Evolutionary conservation across 2,888 invertebrate species (phyloP), one percentile per base, ranked within the genome.

Genomic region (Drosophila monieri): DNA sequence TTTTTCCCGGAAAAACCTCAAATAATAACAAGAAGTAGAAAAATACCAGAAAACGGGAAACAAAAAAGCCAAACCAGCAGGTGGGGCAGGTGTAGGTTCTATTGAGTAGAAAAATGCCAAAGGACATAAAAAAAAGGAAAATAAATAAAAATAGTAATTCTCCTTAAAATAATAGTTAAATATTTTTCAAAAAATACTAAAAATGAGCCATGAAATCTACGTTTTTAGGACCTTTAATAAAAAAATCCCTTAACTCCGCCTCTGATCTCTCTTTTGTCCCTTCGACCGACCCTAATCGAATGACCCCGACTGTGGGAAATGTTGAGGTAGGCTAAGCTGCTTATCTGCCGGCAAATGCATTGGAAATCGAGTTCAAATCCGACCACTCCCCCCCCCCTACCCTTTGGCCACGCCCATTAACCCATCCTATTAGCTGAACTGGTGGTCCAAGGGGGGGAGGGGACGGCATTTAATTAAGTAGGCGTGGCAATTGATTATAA

Each of bases 401-500:
- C 30, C 21, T 27, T 32, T 32, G 10, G 32, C 32, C 32, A 32
- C 32, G 32, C 32, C 32, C 32, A 37, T 35, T 39, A 41, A 35
- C 35, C 47, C 64, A 73, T 61, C 59, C 72, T 72, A 77, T 83
- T 83, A 78, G 77, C 76, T 69, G 41, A 59, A 46, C n/a, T 25
- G 30, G 15, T 18, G 15, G 3, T 12, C 10, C 9, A 21, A 6
- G 1, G 3, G 6, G 15, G 8, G 3, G 12, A 6, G 14, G 21
- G 18, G 41, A 23, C 23, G 70, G 62, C 78, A 79, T 80, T 78
- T 80, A 77, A 88, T 86, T 80, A 79, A 74, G 85, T 76, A 70
- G 88, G 85, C 85, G 88, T 80, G 88, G 57, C 54, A 48, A 47
- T 47, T 53, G 85, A 70, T 80, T 74, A 84, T 80, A 84, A 81